These are phyloP conservation scores for Phrynosoma blainvillii DNA, from an alignment of 2,113 vertebrate genomes.

Conservation along the genomic window DNA sequence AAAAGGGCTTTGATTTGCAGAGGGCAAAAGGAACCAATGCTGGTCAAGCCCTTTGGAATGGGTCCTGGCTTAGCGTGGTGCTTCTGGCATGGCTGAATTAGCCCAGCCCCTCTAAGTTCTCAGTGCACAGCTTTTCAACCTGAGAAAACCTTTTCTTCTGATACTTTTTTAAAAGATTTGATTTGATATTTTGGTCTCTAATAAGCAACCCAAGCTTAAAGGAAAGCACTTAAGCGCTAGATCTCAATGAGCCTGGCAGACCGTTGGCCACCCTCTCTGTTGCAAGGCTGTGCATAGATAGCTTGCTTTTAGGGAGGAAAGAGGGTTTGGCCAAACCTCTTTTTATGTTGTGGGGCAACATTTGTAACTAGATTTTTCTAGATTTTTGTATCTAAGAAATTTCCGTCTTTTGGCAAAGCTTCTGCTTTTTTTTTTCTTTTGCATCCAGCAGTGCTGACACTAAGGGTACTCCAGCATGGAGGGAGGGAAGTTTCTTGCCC, in stretches of 20 bases:
- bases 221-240: slow-evolving; percentile 27
- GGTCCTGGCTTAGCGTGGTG: slow-evolving; percentile 16
- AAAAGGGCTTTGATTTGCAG: slow-evolving; percentile 80
- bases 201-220: slow-evolving; percentile 12
- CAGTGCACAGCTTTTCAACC: slow-evolving; percentile 49
- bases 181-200: background rate
- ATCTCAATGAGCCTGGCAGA: background rate
- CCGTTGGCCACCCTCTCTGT: slow-evolving; percentile 36
- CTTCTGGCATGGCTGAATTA: slow-evolving; percentile 13
- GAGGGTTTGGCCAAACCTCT: slow-evolving; percentile 59
- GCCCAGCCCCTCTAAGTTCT: slow-evolving; percentile 46
- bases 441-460: slow-evolving; percentile 16
- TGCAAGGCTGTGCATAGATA: slow-evolving; percentile 37
- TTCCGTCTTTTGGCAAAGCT: slow-evolving; percentile 69
- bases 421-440: slow-evolving; percentile 45
- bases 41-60: background rate
- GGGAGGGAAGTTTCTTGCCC: slow-evolving; percentile 26
- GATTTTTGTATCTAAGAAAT: slow-evolving; percentile 81
- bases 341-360: slow-evolving; percentile 61
- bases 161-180: background rate
- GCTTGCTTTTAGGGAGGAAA: slow-evolving; percentile 61
- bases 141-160: slow-evolving; percentile 43
- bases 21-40: background rate
- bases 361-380: slow-evolving; percentile 82
- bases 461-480: slow-evolving; percentile 51